Evolutionary conservation across 2,113 vertebrate genomes (phyloP), one percentile per base, ranked within the genome.

Genomic region (Orthochromis indermauri): DNA sequence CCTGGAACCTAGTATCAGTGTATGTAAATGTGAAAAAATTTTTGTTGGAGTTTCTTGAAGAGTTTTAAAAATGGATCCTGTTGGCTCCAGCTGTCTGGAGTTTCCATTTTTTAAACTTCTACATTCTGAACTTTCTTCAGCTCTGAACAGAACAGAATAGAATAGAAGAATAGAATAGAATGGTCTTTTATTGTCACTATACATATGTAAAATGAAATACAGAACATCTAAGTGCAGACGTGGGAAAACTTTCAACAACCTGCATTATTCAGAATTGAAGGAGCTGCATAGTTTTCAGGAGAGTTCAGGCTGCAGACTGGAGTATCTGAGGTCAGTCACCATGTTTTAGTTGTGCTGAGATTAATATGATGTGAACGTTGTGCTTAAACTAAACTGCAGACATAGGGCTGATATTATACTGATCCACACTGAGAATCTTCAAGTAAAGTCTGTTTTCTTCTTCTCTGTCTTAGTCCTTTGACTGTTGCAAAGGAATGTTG

Each of bases 1-100:
- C 49, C 17, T 51, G 49, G 49, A 51, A 51, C 4, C 17, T 51
- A 51, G 49, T 19, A 51, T 51, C 49, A 51, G 8, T 51, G 49
- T 51, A 19, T 51, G 17, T 51, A 51, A 51, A 51, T 51, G 49
- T 51, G 8, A 51, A 51, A 51, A 51, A 9, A 0, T 0, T 0
- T 9, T 51, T 19, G 49, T 51, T 51, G 8, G 17, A 51, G 8
- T 51, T 51, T 19, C 8, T 51, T 19, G 49, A 51, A 51, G 49
- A 51, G 49, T 51, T 51, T 51, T 10, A 51, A 51, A 51, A 51
- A 51, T 19, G 49, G 49, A 51, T 19, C 17, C 17, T 51, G 49
- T 51, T 51, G 49, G 17, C 3, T 51, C 5, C 49, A 51, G 17
- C 49, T 51, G 49, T 19, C 49, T 51, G 49, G 49, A 51, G 49